Base-by-base conservation (phyloP, 2,888 invertebrate species). In the Syrphus vitripennis region DNA sequence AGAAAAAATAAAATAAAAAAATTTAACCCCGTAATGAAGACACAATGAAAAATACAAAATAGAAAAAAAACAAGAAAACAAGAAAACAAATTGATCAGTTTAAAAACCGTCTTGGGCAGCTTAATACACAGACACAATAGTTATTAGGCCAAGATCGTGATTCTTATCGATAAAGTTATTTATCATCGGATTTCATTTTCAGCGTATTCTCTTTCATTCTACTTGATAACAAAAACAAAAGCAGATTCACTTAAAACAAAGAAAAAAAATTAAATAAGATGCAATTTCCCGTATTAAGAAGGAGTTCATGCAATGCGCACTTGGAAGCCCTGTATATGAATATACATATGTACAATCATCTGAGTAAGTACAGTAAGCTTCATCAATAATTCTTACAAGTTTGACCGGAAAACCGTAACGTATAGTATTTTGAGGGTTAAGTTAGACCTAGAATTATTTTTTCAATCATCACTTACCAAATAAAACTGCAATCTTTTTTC, bases 131-230 rank as follows among this genome's bases (percentile, higher is more conserved):
- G 45, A 63, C 50, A 59, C 37, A 37, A 57, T 69, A 76, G 50
- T 82, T 86, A 86, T 82, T 82, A 77, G 86, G 86, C 82, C 86
- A 86, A 86, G 86, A 82, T 69, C 86, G 82, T 34, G 86, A 82
- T 86, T 82, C 61, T 86, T 82, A 86, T 86, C 86, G 48, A 69
- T 78, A 74, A 86, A 82, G 86, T 86, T 86, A 86, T 86, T 86
- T 86, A 86, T 86, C 86, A 86, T 86, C 82, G 82, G 72, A 77
- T 78, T 86, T 74, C 74, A 45, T 59, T 77, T 78, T 78, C 69
- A 61, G 37, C 48, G 29, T 53, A 59, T 69, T 82, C 61, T 82
- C 61, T 59, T 53, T 57, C 63, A 82, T 83, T 48, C 40, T 34
- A 61, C 72, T 61, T 71, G 65, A 63, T 77, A 72, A 63, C 26